phyloP scores from a whole-genome alignment of 2,888 invertebrate genomes.

The Cheilosia impressa region DNA sequence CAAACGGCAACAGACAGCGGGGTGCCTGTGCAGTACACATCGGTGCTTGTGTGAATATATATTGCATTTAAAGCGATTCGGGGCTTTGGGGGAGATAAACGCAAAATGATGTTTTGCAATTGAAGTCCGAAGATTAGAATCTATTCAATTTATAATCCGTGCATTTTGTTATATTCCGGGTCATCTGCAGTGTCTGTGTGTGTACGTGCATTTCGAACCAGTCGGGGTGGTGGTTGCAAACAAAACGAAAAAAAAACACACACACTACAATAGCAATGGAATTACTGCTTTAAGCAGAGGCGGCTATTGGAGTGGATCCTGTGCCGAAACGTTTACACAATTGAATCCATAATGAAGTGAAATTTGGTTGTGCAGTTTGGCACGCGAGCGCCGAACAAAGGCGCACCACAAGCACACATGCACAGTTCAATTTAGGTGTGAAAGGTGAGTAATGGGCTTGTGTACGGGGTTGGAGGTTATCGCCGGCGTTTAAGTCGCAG shows the following conservation, averaged over 20 bases:
- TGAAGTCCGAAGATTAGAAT: conserved; percentile 67
- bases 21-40: neutral
- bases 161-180: conserved; percentile 43
- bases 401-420: no score
- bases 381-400: neutral
- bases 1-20: conserved; percentile 17
- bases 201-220: conserved; percentile 15
- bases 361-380: conserved; percentile 16
- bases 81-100: conserved; percentile 65
- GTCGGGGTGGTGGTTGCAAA: neutral
- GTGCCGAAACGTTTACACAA: conserved; percentile 29
- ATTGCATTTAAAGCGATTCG: conserved; percentile 68
- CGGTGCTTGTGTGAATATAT: conserved; percentile 59
- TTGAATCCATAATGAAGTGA: conserved; percentile 64
- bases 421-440: conserved; percentile 40
- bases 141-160: conserved; percentile 72
- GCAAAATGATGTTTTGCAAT: conserved; percentile 62
- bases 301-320: conserved; percentile 23
- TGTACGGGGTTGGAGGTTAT: conserved; percentile 19
- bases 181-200: neutral
- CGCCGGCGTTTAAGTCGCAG: conserved; percentile 23
- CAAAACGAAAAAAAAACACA: neutral
- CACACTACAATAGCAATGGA: conserved; percentile 45
- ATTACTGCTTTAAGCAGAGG: conserved; percentile 29
- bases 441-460: conserved; percentile 61